Evolutionary conservation across 2,888 invertebrate species (phyloP), one percentile per base, ranked within the genome.

Genomic region (Diploptera punctata): DNA sequence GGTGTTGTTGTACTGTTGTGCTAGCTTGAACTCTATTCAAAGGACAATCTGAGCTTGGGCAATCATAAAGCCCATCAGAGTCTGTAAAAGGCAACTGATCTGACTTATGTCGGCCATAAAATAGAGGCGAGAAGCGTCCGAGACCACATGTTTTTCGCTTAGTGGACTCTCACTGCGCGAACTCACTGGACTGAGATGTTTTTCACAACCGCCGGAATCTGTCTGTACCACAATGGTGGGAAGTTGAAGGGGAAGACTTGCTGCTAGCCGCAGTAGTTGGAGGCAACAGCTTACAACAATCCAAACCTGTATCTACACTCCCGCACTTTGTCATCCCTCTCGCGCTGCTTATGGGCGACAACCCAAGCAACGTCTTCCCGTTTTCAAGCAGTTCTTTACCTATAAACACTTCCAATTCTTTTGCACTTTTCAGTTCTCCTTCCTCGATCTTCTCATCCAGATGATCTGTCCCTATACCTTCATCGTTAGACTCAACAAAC

Each of bases 61-160:
- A 92, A 81, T 93, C 93, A 80, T 93, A 93, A 24, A 93, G 83
- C 2, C 92, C 93, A 80, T 93, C 93, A 0, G 93, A 93, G 82
- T 93, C 93, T 16, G 93, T 92, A 79, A 91, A 90, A 18, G 91
- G 91, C 73, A 91, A 81, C 71, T 84, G 80, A 78, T 87, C 85
- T 68, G 68, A 70, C 78, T 86, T 87, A 78, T 89, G 87, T 75
- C 88, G 86, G 38, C 91, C 90, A 81, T 91, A 91, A 81, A 91
- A 91, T 78, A 90, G 89, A 0, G 91, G 89, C 2, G 92, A 90
- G 82, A 92, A 91, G 71, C 90, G 83, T 31, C 88, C 89, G 76
- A 90, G 81, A 54, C 62, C 71, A 44, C 19, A 68, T 38, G 90
- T 90, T 78, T 89, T 88, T 93, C 92, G 81, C 92, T 92, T 62